Conservation (phyloP, 2,888 invertebrate species). For the Nasonia oneida region DNA sequence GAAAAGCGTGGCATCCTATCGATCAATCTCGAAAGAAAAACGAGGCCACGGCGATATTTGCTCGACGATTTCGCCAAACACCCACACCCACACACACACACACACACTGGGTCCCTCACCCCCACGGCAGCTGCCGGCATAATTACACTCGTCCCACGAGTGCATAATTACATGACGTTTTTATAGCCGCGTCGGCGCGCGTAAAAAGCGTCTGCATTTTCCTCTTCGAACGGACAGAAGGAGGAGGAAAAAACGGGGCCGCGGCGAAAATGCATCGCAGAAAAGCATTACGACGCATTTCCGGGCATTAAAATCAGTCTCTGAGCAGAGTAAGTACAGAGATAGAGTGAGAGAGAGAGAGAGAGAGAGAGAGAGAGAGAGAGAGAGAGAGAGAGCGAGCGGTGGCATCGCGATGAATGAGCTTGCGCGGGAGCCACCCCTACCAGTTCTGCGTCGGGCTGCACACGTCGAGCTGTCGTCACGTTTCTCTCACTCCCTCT, state of each 20-base stretch:
- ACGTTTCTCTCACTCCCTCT: background rate
- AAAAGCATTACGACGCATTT: slow-evolving; percentile 27
- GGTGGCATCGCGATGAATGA: slow-evolving; percentile 3
- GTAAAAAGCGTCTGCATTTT: background rate
- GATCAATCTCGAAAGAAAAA: background rate
- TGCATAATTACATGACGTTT: slow-evolving; percentile 3
- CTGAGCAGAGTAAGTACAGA: background rate
- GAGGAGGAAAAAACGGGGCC: background rate
- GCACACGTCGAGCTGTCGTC: background rate
- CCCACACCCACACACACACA: background rate
- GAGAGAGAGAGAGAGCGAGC: background rate
- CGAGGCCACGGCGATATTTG: background rate
- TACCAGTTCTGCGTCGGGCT: background rate
- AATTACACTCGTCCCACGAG: background rate
- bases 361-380: no score
- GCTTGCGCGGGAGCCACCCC: background rate
- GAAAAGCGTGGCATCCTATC: background rate
- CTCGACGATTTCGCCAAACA: background rate
- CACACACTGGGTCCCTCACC: background rate
- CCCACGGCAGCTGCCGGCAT: background rate
- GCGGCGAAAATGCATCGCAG: slow-evolving; percentile 20
- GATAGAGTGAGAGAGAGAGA: no score
- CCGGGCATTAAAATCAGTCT: slow-evolving; percentile 19
- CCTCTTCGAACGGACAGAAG: background rate
- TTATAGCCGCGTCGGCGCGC: background rate